Conservation (phyloP, 1,140 invertebrate species). For the Sarcophaga peregrina region DNA sequence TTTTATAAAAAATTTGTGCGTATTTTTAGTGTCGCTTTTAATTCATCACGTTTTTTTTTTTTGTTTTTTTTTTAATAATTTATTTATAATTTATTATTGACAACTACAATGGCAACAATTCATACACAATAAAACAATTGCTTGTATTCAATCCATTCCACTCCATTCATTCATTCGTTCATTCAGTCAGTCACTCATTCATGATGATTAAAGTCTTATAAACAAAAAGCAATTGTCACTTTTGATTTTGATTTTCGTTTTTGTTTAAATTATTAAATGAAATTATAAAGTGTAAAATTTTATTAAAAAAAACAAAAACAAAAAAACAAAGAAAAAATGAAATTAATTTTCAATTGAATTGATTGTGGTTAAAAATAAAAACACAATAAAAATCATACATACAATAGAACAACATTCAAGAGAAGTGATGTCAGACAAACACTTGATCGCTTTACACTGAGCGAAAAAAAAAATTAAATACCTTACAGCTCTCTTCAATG, state of each 20-base stretch:
- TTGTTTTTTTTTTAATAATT: no score
- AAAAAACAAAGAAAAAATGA: neutral
- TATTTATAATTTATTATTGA: no score
- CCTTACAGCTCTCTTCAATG: no score
- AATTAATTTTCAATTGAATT: neutral
- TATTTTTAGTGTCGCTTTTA: no score
- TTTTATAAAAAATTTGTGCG: no score
- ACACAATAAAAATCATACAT: neutral
- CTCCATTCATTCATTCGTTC: no score
- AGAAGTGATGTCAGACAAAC: neutral
- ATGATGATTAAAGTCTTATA: slow-evolving; percentile 10
- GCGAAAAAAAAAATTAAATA: no score
- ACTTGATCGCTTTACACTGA: neutral
- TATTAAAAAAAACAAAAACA: neutral
- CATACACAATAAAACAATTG: no score
- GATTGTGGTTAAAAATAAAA: slow-evolving; percentile 14
- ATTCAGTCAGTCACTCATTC: neutral
- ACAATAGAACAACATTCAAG: neutral
- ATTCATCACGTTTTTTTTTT: no score
- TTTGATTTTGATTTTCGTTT: neutral
- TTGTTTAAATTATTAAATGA: neutral
- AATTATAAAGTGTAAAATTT: slow-evolving; percentile 23
- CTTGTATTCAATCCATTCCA: no score
- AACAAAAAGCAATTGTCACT: slow-evolving; percentile 19
- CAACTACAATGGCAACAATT: no score